Conservation (phyloP, 1,140 invertebrate species). For the Mylabris phalerata region DNA sequence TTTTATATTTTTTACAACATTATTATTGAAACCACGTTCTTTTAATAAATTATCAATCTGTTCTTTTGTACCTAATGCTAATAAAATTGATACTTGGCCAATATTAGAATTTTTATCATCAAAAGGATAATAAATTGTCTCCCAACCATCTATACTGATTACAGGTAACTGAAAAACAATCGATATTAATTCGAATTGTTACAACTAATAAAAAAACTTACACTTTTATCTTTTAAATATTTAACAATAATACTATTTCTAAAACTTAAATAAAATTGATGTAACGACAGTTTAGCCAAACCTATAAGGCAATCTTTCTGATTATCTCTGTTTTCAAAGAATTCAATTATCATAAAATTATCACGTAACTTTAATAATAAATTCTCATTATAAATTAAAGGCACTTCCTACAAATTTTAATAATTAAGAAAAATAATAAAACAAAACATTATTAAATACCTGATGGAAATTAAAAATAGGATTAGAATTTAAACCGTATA, state of each 20-base stretch:
- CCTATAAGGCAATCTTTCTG: slow-evolving; percentile 45
- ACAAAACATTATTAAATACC: slow-evolving; percentile 24
- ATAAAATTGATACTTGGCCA: slow-evolving; percentile 49
- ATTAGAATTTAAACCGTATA: slow-evolving; percentile 42
- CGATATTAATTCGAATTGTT: not conserved
- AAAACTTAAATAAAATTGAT: slow-evolving; percentile 55
- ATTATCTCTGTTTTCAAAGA: slow-evolving; percentile 42
- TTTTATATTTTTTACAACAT: slow-evolving; percentile 27
- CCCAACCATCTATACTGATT: slow-evolving; percentile 54
- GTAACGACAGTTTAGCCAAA: slow-evolving; percentile 49
- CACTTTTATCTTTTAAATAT: slow-evolving; percentile 42
- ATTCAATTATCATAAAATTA: slow-evolving; percentile 51
- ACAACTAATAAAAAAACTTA: slow-evolving; percentile 10
- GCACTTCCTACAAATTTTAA: slow-evolving; percentile 43
- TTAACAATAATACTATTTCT: slow-evolving; percentile 50
- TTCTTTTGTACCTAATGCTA: slow-evolving; percentile 53
- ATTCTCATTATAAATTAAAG: slow-evolving; percentile 49
- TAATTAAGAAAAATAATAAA: no score
- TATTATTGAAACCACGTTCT: slow-evolving; percentile 45
- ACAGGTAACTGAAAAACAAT: slow-evolving; percentile 46
- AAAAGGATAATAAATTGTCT: slow-evolving; percentile 45
- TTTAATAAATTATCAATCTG: slow-evolving; percentile 52
- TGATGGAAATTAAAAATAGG: slow-evolving; percentile 49
- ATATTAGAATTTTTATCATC: slow-evolving; percentile 27
- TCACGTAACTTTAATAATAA: slow-evolving; percentile 49